Evolutionary conservation across 2,113 vertebrate species (phyloP).

Genomic region (Vulpes vulpes): DNA sequence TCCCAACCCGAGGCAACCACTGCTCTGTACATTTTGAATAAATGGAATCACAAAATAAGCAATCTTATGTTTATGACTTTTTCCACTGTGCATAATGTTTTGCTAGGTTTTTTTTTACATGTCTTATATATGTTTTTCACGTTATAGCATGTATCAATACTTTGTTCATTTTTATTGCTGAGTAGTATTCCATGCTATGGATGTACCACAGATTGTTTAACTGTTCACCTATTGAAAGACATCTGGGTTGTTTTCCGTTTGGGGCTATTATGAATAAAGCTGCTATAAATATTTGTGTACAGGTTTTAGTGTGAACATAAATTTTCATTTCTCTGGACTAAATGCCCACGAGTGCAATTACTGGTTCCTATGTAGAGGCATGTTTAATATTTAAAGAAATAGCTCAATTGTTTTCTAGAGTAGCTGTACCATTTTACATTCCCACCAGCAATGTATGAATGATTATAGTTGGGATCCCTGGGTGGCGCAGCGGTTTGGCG

Average conservation of each 20-base stretch:
- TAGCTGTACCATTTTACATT: slow-evolving; percentile 36
- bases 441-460: not conserved
- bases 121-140: not conserved
- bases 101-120: not conserved
- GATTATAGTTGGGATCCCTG: not conserved
- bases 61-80: not conserved
- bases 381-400: slow-evolving; percentile 50
- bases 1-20: not conserved
- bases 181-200: not conserved
- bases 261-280: not conserved
- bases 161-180: not conserved
- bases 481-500: too few species aligned
- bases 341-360: not conserved
- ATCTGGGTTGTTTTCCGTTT: slow-evolving; percentile 22
- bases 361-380: not conserved
- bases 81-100: not conserved
- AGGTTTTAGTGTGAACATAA: not conserved
- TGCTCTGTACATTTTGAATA: not conserved
- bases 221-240: slow-evolving; percentile 12
- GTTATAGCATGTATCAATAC: not conserved
- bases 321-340: slow-evolving; percentile 26
- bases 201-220: slow-evolving; percentile 15
- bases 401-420: slow-evolving; percentile 47
- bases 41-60: not conserved
- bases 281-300: not conserved